phyloP scores from a whole-genome alignment of 2,113 vertebrate genomes.

The Nesospiza acunhae region DNA sequence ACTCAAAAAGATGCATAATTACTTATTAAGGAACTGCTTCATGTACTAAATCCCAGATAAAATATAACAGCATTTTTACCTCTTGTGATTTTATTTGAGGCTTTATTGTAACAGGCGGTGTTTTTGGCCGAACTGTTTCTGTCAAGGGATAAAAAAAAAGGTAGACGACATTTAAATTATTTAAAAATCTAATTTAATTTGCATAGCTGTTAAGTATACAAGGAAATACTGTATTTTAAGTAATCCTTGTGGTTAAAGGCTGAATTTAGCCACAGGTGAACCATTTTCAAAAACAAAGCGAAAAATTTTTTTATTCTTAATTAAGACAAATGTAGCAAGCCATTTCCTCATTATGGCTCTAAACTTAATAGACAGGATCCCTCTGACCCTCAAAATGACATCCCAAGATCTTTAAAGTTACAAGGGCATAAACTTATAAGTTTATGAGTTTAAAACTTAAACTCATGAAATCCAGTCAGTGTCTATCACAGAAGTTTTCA shows the following conservation, averaged over 20 bases:
- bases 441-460: not conserved
- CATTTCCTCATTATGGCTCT: not conserved
- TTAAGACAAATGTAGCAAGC: not conserved
- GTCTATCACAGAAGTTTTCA: not conserved
- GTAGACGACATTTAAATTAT: not conserved
- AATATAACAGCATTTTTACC: slow-evolving; percentile 74
- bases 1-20: not conserved
- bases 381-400: not conserved
- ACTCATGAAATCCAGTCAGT: not conserved
- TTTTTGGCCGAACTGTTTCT: slow-evolving; percentile 91
- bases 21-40: not conserved
- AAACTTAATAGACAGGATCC: not conserved
- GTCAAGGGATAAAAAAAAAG: not conserved
- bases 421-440: not conserved
- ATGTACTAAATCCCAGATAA: slow-evolving; percentile 7
- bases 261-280: not conserved
- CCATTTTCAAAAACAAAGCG: not conserved
- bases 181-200: not conserved
- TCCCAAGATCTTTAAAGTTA: not conserved
- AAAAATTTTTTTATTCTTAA: not conserved
- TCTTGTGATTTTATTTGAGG: slow-evolving; percentile 81
- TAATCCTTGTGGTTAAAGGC: not conserved
- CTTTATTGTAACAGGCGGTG: slow-evolving; percentile 87
- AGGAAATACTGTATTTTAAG: not conserved
- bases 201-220: not conserved